Conservation (phyloP, 1,140 invertebrate species). For the Drosophila dunni region DNA sequence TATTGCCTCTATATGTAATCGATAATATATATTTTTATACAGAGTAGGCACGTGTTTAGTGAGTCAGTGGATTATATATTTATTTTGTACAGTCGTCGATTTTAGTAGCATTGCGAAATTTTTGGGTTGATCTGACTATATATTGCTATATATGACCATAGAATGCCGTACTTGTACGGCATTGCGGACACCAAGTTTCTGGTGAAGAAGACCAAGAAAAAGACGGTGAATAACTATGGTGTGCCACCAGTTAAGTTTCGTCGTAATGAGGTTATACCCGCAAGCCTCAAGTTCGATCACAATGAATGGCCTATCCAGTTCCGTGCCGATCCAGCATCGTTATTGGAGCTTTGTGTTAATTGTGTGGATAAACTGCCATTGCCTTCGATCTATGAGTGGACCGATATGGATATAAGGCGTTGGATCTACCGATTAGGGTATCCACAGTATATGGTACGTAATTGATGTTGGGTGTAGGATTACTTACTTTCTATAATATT, state of each 20-base stretch:
- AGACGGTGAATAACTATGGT: not conserved
- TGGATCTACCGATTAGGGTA: conserved; percentile 67
- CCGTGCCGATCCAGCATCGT: conserved; percentile 34
- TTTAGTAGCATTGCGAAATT: conserved; percentile 2
- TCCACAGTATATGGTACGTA: conserved; percentile 68
- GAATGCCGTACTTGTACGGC: conserved; percentile 67
- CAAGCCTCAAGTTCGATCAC: conserved; percentile 50
- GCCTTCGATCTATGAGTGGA: conserved; percentile 62
- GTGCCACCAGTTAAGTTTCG: conserved; percentile 46
- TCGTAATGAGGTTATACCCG: conserved; percentile 20
- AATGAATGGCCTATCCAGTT: conserved; percentile 64
- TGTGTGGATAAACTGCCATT: conserved; percentile 64
- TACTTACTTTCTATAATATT: not conserved
- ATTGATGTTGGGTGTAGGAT: no score
- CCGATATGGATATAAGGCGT: conserved; percentile 51
- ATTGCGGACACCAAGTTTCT: conserved; percentile 70
- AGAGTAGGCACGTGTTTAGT: conserved; percentile 1
- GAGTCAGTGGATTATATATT: not conserved
- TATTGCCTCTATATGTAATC: not conserved
- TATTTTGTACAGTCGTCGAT: not conserved
- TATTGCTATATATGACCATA: not conserved
- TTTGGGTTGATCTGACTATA: conserved; percentile 6
- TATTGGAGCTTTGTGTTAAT: conserved; percentile 51
- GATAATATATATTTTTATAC: not conserved
- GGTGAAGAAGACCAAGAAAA: conserved; percentile 11